Base-by-base conservation (phyloP, 2,797 vertebrate species). In the Betta splendens region DNA sequence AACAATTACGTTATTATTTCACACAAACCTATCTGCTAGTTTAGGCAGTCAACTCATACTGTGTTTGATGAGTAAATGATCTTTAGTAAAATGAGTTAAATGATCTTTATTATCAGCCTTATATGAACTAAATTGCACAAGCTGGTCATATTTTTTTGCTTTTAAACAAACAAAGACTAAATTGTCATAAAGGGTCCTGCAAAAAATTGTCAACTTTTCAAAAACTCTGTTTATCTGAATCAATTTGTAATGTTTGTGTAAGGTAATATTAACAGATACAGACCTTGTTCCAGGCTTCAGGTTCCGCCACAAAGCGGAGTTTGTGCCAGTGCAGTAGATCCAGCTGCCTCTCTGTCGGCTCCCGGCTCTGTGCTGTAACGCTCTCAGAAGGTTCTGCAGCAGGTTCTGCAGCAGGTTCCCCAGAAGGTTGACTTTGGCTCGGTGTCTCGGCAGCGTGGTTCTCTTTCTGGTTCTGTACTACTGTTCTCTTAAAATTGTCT, bases 401-500 rank as follows among this genome's bases (percentile, higher is more conserved):
- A 15, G 4, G 9, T 10, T 39, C n/a, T n/a, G n/a, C n/a, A 4
- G 46, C 26, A 0, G 33, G 36, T 20, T 59, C 69, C 5, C 54
- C 50, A 0, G 64, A 15, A 15, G 4, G 9, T 10, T 39, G 45
- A 29, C 31, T 78, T 10, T 42, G 62, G 23, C 40, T 71, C 69
- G 66, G 55, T 2, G 66, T 49, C 32, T 69, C 75, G 7, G 69
- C 55, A 54, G 52, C 3, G 3, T 0, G 1, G 18, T 56, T 75
- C 45, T 36, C 65, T 32, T 61, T 69, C 22, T 15, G 53, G 56
- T 51, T 81, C 13, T 59, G 54, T 26, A 40, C 62, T 36, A 23
- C 52, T 55, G 54, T 28, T 48, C 42, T 66, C 16, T 57, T 42
- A 10, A 59, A 48, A 66, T 85, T 77, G 48, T 85, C 86, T 69